Base-by-base conservation (phyloP, 2,113 vertebrate species). In the Dipodomys merriami region DNA sequence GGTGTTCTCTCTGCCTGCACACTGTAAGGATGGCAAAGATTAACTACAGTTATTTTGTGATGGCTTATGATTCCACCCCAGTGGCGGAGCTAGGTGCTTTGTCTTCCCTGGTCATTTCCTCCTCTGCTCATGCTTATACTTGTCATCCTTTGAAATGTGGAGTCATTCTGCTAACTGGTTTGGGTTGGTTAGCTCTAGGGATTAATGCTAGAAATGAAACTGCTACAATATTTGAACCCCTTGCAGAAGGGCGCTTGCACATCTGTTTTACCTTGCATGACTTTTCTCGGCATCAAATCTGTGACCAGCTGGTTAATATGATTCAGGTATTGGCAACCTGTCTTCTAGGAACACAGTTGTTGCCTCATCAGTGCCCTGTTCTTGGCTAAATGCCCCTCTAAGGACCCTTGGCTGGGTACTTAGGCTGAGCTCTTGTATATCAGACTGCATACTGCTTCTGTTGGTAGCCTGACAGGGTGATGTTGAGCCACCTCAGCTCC, bases 401-500 rank as follows among this genome's bases (percentile, higher is more conserved):
- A 10, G 3, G 67, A 6, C 1, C 46, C 35, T 35, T 6, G 39
- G 53, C 10, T 67, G 4, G 1, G n/a, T 74, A 0, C 9, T 29
- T 10, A 0, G 13, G 27, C 57, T 1, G 1, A 77, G 78, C 35
- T 4, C 25, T 10, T 29, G 2, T 8, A 2, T 29, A 2, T 49
- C 19, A 2, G 1, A 16, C 62, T 64, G 72, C 1, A 0, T 8
- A 3, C 11, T 8, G 7, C 16, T 49, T 46, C 39, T 15, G 15
- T 57, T 57, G 53, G 53, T 16, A 57, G 15, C 46, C 35, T 1
- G 2, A 7, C 46, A 80, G 44, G 18, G n/a, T 27, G 11, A 60
- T 5, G n/a, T 7, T 57, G 25, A 79, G 13, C 49, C 18, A 29
- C n/a, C 25, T 20, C 12, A 19, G 57, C 60, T 27, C 30, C 5